Evolutionary conservation across 1,140 invertebrate genomes (phyloP).

Genomic region (Drosophila repletoides): DNA sequence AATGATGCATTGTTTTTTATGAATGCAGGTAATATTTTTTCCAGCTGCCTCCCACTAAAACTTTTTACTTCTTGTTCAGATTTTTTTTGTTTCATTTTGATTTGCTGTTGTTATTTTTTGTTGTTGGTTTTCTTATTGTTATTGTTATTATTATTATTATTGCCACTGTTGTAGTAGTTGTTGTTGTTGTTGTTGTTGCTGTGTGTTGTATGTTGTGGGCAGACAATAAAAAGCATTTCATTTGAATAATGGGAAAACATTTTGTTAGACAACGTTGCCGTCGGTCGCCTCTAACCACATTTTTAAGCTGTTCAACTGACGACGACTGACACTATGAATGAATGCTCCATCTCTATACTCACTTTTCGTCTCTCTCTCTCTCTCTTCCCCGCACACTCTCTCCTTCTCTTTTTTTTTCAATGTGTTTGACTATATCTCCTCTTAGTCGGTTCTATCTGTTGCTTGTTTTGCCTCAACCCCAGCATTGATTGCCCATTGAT

Average conservation of each 20-base stretch:
- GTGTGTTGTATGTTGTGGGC: constrained; percentile 20
- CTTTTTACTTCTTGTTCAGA: constrained; percentile 1
- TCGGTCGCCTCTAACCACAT: constrained; percentile 1
- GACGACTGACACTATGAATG: background rate
- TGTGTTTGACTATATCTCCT: constrained; percentile 27
- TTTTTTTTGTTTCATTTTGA: constrained; percentile 19
- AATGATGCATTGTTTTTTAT: constrained; percentile 54
- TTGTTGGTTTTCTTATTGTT: background rate
- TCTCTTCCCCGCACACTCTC: background rate
- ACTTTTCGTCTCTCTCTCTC: background rate
- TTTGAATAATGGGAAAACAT: constrained; percentile 76
- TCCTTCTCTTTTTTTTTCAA: background rate
- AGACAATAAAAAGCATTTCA: constrained; percentile 75
- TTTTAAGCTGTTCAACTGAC: constrained; percentile 35
- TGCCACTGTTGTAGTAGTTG: constrained; percentile 3
- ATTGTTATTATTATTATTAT: constrained; percentile 16
- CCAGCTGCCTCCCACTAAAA: background rate
- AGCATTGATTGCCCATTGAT: constrained; percentile 55
- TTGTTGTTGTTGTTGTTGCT: constrained; percentile 33
- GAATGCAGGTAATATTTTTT: constrained; percentile 54
- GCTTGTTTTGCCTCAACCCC: background rate
- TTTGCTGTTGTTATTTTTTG: constrained; percentile 18
- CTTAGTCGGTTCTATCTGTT: constrained; percentile 20
- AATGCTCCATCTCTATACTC: background rate
- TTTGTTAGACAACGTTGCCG: constrained; percentile 46